A percentile compares a stretch with the other conserved stretches of the same genome.
These are phyloP conservation scores for Bubo blakistoni DNA, from an alignment of 2,113 vertebrate species.

Conservation along the genomic window DNA sequence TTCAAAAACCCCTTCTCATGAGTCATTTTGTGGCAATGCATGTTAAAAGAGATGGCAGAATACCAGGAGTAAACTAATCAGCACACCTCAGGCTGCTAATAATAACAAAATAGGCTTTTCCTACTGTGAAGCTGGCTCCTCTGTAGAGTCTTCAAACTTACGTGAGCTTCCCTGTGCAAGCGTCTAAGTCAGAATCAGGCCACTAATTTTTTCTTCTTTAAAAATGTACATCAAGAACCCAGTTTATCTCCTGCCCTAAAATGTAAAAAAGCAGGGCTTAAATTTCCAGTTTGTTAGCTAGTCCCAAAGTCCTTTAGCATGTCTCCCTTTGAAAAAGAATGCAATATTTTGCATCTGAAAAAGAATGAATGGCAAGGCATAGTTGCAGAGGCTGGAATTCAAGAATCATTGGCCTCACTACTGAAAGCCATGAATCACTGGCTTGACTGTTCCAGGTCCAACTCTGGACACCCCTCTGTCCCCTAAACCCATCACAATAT, in stretches of 20 bases:
- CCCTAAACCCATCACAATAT: background rate
- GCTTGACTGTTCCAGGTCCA: slow-evolving; percentile 22
- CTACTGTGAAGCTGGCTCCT: background rate
- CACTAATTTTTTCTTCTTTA: background rate
- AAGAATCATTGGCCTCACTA: slow-evolving; percentile 18
- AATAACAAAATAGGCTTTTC: slow-evolving; percentile 43
- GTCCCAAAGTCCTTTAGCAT: background rate
- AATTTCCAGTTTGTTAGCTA: background rate
- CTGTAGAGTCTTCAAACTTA: background rate
- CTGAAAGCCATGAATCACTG: slow-evolving; percentile 23
- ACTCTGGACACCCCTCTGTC: background rate
- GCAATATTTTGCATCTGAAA: slow-evolving; percentile 4
- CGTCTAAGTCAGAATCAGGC: background rate
- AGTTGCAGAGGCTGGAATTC: background rate
- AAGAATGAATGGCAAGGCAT: slow-evolving; percentile 9
- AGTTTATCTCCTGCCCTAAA: background rate
- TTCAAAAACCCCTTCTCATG: slow-evolving; percentile 36
- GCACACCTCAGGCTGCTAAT: slow-evolving; percentile 40
- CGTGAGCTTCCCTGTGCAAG: background rate
- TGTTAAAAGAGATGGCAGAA: slow-evolving; percentile 46
- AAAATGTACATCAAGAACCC: background rate
- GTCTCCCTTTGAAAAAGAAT: background rate
- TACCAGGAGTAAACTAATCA: slow-evolving; percentile 46
- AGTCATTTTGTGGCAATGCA: slow-evolving; percentile 48
- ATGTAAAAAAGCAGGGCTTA: background rate